Evolutionary conservation across 2,113 vertebrate genomes (phyloP), one percentile per base, ranked within the genome.

Genomic region (Ictalurus punctatus): DNA sequence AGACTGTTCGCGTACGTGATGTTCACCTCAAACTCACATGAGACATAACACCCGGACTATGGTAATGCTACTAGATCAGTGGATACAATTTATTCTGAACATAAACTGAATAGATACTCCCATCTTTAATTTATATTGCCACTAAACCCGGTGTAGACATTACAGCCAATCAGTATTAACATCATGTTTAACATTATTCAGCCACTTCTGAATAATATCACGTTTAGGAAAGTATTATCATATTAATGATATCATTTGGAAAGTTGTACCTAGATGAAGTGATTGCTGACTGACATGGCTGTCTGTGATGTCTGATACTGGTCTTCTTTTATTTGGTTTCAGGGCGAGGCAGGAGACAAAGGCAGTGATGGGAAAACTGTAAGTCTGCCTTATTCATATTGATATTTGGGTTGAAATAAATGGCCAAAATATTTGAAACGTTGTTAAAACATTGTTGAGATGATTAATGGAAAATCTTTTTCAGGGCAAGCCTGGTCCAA

Each of bases 321-420:
- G 54, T 56, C 12, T n/a, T 58, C 78, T 58, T 91, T 40, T 82
- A 37, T 63, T 88, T 61, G 59, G 65, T 94, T 92, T 14, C 93
- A 99, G 98, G 98, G 98, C 30, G 94, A 92, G 54, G 34, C 90
- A 0, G 97, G 98, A 58, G 93, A 78, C 13, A 91, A 89, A 85
- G 98, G 98, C 90, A 93, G 94, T 3, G 92, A 90, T 0, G 98
- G 98, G 37, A 96, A 93, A 83, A 92, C 90, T 87, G 98, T 99
- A 92, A 96, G 97, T 95, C 83, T 81, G 21, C 44, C 16, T 76
- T 30, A 65, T 61, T 87, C 19, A 34, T 7, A 59, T 58, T 79
- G n/a, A 37, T 54, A 65, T 8, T 54, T 71, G 52, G 3, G 10
- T 40, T 27, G 52, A 56, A 78, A 84, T 83, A 13, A 88, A 90